Percentiles rank a stretch among this genome's conserved stretches.
Evolutionary conservation across 2,797 vertebrate species (phyloP).

Genomic region (Paguma larvata): DNA sequence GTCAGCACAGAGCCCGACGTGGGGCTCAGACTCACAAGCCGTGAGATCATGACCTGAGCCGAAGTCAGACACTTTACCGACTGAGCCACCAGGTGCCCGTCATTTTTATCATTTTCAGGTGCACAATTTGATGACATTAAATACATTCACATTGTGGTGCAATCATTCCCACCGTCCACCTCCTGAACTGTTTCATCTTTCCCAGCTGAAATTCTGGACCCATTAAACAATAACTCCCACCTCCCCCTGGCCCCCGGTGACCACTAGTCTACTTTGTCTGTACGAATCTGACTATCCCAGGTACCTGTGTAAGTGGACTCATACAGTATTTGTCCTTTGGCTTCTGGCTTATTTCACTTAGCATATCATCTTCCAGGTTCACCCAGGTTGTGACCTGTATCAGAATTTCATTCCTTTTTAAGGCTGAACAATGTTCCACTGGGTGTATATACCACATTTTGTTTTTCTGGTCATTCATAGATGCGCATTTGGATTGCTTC

Average conservation of each 20-base stretch:
- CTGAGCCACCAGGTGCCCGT: too few relatives aligned
- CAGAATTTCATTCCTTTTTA: neutral
- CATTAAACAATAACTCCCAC: neutral
- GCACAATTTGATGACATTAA: neutral
- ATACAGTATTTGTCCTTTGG: neutral
- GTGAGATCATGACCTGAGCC: too few relatives aligned
- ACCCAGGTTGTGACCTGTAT: neutral
- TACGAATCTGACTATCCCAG: neutral
- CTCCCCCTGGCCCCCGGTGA: neutral
- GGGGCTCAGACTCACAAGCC: too few relatives aligned
- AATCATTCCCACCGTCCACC: too few relatives aligned
- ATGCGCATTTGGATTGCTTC: neutral
- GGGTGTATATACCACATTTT: neutral
- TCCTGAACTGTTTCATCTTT: neutral
- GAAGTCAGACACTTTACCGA: too few relatives aligned
- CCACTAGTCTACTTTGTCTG: neutral
- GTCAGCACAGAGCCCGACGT: too few relatives aligned
- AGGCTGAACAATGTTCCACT: neutral
- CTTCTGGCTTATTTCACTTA: conserved; percentile 21
- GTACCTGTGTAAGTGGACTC: neutral
- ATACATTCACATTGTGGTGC: neutral
- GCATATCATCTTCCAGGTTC: neutral
- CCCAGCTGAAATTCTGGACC: neutral
- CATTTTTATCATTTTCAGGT: neutral
- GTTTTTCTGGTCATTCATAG: neutral